Percentiles rank a stretch among this genome's conserved stretches.
These are phyloP conservation scores for Galleria mellonella DNA, from an alignment of 1,140 invertebrate species.

Conservation along the genomic window DNA sequence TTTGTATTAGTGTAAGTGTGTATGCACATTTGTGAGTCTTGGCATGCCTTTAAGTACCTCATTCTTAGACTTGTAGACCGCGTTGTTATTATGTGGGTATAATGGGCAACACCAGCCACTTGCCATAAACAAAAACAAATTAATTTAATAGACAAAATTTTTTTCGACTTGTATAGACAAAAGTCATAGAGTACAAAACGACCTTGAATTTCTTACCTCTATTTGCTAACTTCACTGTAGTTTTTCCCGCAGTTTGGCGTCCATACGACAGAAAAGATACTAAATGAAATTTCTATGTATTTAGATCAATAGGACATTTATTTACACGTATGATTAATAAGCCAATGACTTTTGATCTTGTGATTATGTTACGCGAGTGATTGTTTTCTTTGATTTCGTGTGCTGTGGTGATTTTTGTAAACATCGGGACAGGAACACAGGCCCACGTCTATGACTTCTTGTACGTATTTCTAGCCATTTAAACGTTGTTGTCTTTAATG, in stretches of 20 bases:
- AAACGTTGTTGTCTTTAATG: slow-evolving; percentile 4
- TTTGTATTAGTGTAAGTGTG: no score
- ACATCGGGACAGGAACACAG: slow-evolving; percentile 56
- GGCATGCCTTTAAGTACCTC: no score
- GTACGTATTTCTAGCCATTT: slow-evolving; percentile 62
- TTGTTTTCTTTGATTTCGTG: slow-evolving; percentile 39
- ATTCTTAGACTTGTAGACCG: no score
- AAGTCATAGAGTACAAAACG: slow-evolving; percentile 41
- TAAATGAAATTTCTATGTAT: slow-evolving; percentile 59
- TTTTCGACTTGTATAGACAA: slow-evolving; percentile 13
- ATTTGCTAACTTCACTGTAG: slow-evolving; percentile 62
- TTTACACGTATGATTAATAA: slow-evolving; percentile 37
- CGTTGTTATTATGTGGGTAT: no score
- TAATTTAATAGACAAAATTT: neutral
- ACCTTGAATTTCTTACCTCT: slow-evolving; percentile 47
- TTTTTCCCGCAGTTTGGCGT: slow-evolving; percentile 73
- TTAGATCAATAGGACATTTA: slow-evolving; percentile 57
- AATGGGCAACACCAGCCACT: no score
- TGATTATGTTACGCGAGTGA: slow-evolving; percentile 58
- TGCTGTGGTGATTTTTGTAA: slow-evolving; percentile 61
- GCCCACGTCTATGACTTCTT: slow-evolving; percentile 71
- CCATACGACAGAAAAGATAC: slow-evolving; percentile 60
- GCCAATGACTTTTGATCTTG: slow-evolving; percentile 43
- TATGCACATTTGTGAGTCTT: no score
- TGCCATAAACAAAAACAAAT: no score